Percentiles rank a stretch among this genome's conserved stretches.
Conservation (phyloP, 2,888 invertebrate species). For the Loripinus fragilis region DNA sequence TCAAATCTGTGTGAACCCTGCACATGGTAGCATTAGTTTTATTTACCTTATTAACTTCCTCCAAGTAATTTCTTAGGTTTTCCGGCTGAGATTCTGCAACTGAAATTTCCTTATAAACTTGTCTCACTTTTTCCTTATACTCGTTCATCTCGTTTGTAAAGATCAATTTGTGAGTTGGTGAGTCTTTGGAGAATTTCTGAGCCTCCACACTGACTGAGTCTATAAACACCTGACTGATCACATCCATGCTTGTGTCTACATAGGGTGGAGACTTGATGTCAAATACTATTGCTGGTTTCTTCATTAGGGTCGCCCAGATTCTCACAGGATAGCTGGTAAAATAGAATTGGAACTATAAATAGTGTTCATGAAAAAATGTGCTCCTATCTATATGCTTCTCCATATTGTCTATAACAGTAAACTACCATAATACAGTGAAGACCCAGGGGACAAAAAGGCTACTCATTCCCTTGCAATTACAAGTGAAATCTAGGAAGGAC, state of each 20-base stretch:
- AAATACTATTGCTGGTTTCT: constrained; percentile 59
- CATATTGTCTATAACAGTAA: too few relatives aligned
- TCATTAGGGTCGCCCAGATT: constrained; percentile 58
- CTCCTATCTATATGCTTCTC: too few relatives aligned
- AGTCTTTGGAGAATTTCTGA: constrained; percentile 45
- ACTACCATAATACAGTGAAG: too few relatives aligned
- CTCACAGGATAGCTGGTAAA: constrained; percentile 60
- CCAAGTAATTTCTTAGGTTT: constrained; percentile 32
- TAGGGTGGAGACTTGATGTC: constrained; percentile 56
- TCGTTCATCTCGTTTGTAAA: constrained; percentile 48
- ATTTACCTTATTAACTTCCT: constrained; percentile 44
- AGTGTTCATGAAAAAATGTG: too few relatives aligned
- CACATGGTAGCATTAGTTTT: neutral
- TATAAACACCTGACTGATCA: constrained; percentile 61
- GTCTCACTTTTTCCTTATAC: constrained; percentile 45
- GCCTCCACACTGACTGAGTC: constrained; percentile 55
- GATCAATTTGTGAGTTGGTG: constrained; percentile 47
- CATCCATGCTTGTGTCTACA: constrained; percentile 59
- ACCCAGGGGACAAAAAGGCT: too few relatives aligned
- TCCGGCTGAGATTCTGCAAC: constrained; percentile 19
- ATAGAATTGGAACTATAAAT: neutral
- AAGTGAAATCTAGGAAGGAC: too few relatives aligned
- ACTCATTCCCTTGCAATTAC: too few relatives aligned
- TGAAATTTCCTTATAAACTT: constrained; percentile 45
- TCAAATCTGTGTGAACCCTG: too few relatives aligned